Evolutionary conservation across 2,113 vertebrate genomes (phyloP).

Genomic region (Oxygymnocypris stewartii): DNA sequence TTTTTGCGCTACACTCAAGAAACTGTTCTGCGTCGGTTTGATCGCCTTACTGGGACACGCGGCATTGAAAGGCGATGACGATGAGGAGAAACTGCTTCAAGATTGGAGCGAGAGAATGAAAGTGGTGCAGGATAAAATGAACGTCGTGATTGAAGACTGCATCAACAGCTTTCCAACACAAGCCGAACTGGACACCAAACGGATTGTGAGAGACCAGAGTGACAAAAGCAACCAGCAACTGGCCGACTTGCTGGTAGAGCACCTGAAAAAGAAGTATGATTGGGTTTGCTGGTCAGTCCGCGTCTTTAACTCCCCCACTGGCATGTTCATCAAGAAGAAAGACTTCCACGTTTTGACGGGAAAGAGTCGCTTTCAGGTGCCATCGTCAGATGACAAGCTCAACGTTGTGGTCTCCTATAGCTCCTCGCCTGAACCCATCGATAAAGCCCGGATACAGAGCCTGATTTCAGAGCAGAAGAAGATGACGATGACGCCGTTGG

Average conservation of each 20-base stretch:
- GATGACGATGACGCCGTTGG: conserved; percentile 49
- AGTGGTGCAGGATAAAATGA: conserved; percentile 72
- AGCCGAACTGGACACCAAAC: conserved; percentile 67
- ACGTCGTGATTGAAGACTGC: conserved; percentile 72
- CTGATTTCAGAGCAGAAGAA: conserved; percentile 72
- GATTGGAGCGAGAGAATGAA: conserved; percentile 76
- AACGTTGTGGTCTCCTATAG: conserved; percentile 76
- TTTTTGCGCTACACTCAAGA: conserved; percentile 75
- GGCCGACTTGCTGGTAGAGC: conserved; percentile 64
- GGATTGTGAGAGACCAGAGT: conserved; percentile 64
- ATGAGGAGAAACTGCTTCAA: conserved; percentile 70
- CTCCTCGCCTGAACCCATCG: conserved; percentile 70
- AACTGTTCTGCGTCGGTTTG: conserved; percentile 77
- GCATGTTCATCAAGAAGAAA: conserved; percentile 64
- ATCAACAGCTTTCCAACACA: conserved; percentile 71
- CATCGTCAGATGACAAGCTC: conserved; percentile 63
- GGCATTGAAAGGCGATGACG: conserved; percentile 66
- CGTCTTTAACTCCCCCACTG: conserved; percentile 64
- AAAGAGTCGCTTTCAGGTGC: conserved; percentile 73
- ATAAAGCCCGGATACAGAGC: conserved; percentile 65
- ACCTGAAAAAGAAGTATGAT: conserved; percentile 73
- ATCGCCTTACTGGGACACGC: conserved; percentile 75
- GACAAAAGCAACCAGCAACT: conserved; percentile 67
- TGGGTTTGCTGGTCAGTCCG: conserved; percentile 79
- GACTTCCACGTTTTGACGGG: conserved; percentile 67